These are phyloP conservation scores for Rattus rattus DNA, from an alignment of 2,113 vertebrate species.

Conservation along the genomic window DNA sequence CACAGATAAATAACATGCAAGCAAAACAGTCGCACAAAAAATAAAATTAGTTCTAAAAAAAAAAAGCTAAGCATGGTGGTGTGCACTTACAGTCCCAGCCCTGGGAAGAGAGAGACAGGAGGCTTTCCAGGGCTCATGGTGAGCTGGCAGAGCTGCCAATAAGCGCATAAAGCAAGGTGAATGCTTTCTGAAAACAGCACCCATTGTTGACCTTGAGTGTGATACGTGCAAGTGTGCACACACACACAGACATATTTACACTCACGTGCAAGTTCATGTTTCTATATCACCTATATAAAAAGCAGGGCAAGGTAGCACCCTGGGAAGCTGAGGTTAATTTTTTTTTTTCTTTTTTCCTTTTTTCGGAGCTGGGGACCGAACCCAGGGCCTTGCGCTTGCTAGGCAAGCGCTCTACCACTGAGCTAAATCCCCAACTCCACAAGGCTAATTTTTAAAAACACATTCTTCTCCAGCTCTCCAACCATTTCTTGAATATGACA, in stretches of 20 bases:
- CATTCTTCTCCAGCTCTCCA: not conserved
- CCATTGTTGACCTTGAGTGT: not conserved
- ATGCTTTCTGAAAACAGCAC: not conserved
- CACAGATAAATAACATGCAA: not conserved
- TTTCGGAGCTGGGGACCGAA: no score
- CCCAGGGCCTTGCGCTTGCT: no score
- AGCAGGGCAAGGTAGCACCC: not conserved
- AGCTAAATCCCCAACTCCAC: no score
- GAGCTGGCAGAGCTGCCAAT: no score
- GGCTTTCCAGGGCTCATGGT: not conserved
- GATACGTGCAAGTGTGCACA: no score
- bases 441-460: not conserved
- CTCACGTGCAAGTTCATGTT: not conserved
- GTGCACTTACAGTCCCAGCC: not conserved
- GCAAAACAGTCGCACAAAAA: not conserved
- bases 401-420: no score
- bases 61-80: not conserved
- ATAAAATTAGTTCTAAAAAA: not conserved
- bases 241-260: not conserved
- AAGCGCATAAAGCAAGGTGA: not conserved
- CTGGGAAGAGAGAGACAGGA: not conserved
- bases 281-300: not conserved
- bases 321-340: slow-evolving; percentile 15
- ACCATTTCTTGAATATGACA: not conserved
- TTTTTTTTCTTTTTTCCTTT: no score